Evolutionary conservation across 2,113 vertebrate species (phyloP), one percentile per base, ranked within the genome.

Genomic region (Microcebus murinus): DNA sequence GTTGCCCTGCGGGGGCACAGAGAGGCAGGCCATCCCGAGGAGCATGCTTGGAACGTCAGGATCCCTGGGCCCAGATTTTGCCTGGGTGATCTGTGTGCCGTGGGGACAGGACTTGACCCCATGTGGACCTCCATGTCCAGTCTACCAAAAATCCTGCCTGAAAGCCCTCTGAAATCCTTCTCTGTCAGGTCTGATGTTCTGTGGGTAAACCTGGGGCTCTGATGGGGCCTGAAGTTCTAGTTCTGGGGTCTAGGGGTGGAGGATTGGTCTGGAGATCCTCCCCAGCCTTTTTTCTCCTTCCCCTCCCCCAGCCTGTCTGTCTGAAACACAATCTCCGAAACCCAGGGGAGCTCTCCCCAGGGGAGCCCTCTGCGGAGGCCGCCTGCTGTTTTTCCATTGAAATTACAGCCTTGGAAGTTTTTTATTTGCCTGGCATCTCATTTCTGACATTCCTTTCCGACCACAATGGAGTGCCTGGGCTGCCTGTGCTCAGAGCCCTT

Each of bases 381-480:
- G 42, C 96, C 96, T 97, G 94, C 96, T 94, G 96, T 95, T 96
- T 94, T 87, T 85, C 80, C 31, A 0, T 87, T 89, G 96, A 95
- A 97, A 97, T 96, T 81, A 95, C 96, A 98, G 91, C 88, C 90
- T 88, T 92, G 96, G 81, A 95, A 97, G 88, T 74, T 87, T 94
- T 96, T 95, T 68, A 61, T 91, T 85, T 92, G 91, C 91, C 79
- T 96, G 79, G 93, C 74, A 48, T 89, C 87, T 97, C 98, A 98
- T 98, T 98, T 97, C 96, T 98, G 87, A 94, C 97, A 98, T 98
- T 98, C 97, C 94, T 96, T 97, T 92, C 96, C 0, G 1, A 97
- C 96, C 97, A 92, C 96, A 98, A 3, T 68, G 90, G 87, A 95
- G 96, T 85, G 94, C 87, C 83, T 73, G 81, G 90, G 80, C 94